Base-by-base conservation (phyloP, 2,113 vertebrate genomes). In the Anoura caudifer region DNA sequence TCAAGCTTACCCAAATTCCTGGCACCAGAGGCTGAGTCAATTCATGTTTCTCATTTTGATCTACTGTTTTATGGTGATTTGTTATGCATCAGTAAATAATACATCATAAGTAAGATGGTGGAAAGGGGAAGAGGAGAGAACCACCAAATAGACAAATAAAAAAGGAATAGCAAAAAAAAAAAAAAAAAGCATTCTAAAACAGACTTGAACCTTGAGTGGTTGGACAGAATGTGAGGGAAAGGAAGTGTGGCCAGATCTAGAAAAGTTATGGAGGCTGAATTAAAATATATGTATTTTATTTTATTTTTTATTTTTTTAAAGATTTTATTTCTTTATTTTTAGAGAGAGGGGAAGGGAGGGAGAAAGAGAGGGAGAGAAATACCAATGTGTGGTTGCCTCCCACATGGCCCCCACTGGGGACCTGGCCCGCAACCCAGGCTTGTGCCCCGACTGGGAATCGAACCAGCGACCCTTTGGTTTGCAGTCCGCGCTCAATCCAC, bases 181-280 rank as follows among this genome's bases (percentile, higher is more conserved):
- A n/a, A n/a, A n/a, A n/a, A n/a, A 83, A 86, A 92, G 36, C 38
- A 72, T n/a, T 70, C n/a, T 54, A 81, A 96, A 70, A n/a, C 50
- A 19, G 36, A 52, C 22, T 31, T 69, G 77, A 94, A 67, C 16
- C 77, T 82, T 72, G 63, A 94, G 24, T 69, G 15, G 70, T 89
- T 50, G 87, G 52, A 38, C 4, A 59, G 43, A 22, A 15, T 87
- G 26, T 63, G 41, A 73, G 24, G 28, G 65, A 65, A 88, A 75
- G 11, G 17, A 92, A 96, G 15, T 61, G n/a, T 63, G 47, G 41
- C 77, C 28, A 72, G 82, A 63, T 69, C 52, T 70, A 82, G 45
- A 85, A 91, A 96, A 86, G 69, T 86, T 56, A 69, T 43, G 1
- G 61, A 87, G 54, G 85, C 47, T 31, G 17, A 82, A 83, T 69